Percentiles rank a stretch among this genome's conserved stretches.
phyloP scores from a whole-genome alignment of 2,113 vertebrate genomes.

The Butorides virescens region DNA sequence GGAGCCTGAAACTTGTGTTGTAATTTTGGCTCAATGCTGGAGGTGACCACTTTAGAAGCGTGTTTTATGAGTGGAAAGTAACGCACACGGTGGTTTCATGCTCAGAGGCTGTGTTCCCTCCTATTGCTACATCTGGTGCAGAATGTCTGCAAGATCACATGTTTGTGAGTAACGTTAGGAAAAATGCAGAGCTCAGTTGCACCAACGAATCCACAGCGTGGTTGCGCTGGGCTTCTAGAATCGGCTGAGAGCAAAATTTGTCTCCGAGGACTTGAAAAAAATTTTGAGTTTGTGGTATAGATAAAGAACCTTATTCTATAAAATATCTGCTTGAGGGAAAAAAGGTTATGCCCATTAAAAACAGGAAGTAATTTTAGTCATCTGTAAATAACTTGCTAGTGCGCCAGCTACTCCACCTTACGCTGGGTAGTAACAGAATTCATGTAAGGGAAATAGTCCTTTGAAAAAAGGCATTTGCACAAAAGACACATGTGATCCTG shows the following conservation, averaged over 20 bases:
- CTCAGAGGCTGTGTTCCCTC: neutral
- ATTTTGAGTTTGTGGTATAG: neutral
- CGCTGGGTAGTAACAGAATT: neutral
- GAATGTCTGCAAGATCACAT: slow-evolving; percentile 53
- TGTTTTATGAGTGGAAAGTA: slow-evolving; percentile 28
- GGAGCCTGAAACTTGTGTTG: neutral
- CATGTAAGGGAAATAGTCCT: neutral
- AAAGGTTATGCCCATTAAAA: neutral
- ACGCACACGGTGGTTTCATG: neutral
- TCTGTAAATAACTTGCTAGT: neutral
- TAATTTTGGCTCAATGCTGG: slow-evolving; percentile 12
- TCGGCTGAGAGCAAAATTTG: neutral
- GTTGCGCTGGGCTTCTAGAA: neutral
- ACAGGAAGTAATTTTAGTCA: neutral
- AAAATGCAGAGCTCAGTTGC: slow-evolving; percentile 41
- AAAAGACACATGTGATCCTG: neutral
- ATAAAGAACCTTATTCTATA: neutral
- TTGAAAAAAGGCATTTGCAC: neutral
- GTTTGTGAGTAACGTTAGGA: slow-evolving; percentile 27
- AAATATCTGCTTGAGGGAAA: neutral
- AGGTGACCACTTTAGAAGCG: neutral
- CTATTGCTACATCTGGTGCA: slow-evolving; percentile 53
- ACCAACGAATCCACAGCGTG: neutral
- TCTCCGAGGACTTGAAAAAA: neutral
- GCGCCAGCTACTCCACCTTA: neutral